Evolutionary conservation across 2,888 invertebrate species (phyloP).

Genomic region (Apamea epomidion): DNA sequence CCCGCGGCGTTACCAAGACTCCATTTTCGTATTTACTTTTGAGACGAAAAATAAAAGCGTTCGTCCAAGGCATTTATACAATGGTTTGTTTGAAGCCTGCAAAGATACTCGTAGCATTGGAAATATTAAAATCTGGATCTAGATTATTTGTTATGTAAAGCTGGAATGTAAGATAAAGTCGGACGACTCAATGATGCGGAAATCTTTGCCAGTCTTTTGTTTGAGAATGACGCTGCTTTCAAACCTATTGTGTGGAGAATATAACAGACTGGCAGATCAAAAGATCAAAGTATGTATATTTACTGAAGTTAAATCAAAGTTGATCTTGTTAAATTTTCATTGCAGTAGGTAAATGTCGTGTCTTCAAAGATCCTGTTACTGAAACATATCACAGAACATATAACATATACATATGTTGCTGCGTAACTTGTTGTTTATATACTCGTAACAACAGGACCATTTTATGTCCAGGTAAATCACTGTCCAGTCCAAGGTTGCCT

Average conservation of each 20-base stretch:
- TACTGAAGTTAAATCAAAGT: not conserved
- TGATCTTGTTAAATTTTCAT: not conserved
- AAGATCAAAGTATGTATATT: constrained; percentile 1
- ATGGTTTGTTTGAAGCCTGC: constrained; percentile 73
- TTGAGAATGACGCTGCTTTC: not conserved
- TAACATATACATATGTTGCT: not conserved
- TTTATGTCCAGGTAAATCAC: not conserved
- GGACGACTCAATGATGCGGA: constrained; percentile 2
- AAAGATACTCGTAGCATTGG: constrained; percentile 68
- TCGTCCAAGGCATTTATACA: constrained; percentile 76
- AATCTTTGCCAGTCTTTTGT: not conserved
- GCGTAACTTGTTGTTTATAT: not conserved
- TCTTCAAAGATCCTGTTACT: not conserved
- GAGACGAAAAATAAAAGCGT: constrained; percentile 80
- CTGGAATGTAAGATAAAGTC: constrained; percentile 29
- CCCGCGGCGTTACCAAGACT: constrained; percentile 43
- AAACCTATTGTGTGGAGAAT: not conserved
- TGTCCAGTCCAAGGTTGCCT: not conserved
- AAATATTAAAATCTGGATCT: constrained; percentile 72
- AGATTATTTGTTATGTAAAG: constrained; percentile 57
- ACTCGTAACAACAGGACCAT: too few species aligned
- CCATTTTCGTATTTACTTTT: constrained; percentile 76
- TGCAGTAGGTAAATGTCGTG: not conserved
- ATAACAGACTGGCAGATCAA: not conserved
- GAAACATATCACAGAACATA: not conserved